phyloP scores from a whole-genome alignment of 2,797 vertebrate species.

The Galago senegalensis region DNA sequence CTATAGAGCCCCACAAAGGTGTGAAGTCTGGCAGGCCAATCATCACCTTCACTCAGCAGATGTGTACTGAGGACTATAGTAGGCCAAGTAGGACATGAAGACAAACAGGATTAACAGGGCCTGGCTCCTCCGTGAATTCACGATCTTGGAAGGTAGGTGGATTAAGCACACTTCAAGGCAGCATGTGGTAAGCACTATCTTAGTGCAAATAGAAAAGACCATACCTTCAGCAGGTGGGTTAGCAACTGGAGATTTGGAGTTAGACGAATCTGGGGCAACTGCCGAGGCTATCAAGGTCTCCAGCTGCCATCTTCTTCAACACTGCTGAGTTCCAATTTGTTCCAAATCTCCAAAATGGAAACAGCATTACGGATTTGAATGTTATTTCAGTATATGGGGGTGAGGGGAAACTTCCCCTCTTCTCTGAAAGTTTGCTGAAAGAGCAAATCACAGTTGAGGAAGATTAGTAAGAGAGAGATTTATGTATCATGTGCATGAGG shows the following conservation, averaged over 20 bases:
- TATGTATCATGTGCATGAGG: no score
- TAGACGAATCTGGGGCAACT: background rate
- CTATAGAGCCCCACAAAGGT: background rate
- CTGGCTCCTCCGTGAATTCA: accelerated
- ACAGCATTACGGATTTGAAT: no score
- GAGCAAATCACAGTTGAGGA: no score
- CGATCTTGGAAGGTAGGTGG: background rate
- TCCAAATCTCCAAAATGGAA: background rate
- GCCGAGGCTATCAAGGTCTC: background rate
- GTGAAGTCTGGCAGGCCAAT: background rate
- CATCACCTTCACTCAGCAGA: no score
- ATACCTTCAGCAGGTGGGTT: background rate
- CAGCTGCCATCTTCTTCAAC: background rate
- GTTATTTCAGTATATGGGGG: background rate
- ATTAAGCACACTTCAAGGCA: background rate
- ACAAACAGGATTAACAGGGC: background rate
- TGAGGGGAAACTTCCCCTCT: no score
- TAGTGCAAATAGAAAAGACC: background rate
- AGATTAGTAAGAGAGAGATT: no score
- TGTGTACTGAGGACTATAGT: background rate
- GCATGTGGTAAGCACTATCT: background rate
- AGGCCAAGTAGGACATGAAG: background rate
- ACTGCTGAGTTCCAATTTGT: background rate
- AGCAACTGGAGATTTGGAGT: background rate
- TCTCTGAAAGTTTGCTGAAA: no score